These are phyloP conservation scores for Drosophila ficusphila DNA, from an alignment of 1,140 invertebrate species.

Conservation along the genomic window DNA sequence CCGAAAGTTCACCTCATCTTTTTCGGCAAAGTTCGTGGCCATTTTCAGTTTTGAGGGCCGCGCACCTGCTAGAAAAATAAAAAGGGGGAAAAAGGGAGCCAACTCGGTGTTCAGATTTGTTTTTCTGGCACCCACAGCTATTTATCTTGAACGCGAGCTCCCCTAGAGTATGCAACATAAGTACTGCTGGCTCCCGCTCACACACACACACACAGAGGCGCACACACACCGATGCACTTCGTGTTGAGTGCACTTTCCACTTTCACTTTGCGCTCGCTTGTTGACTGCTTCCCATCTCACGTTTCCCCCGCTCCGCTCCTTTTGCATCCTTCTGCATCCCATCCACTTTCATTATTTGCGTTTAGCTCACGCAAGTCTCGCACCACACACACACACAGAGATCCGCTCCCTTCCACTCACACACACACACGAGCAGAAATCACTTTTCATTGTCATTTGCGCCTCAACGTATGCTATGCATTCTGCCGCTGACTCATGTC, in stretches of 20 bases:
- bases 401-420: not conserved
- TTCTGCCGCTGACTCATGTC: slow-evolving; percentile 68
- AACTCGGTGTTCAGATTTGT: slow-evolving; percentile 48
- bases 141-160: slow-evolving; percentile 69
- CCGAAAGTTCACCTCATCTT: slow-evolving; percentile 26
- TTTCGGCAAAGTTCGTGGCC: slow-evolving; percentile 28
- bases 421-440: slow-evolving; percentile 34
- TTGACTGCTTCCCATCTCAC: slow-evolving; percentile 58
- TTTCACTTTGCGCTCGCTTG: slow-evolving; percentile 76
- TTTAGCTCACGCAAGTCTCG: slow-evolving; percentile 68
- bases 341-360: slow-evolving; percentile 77
- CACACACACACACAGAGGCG: slow-evolving; percentile 8
- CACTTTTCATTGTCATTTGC: slow-evolving; percentile 73
- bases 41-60: slow-evolving; percentile 21
- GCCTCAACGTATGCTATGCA: slow-evolving; percentile 59
- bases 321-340: not conserved
- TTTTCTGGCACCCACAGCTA: slow-evolving; percentile 61
- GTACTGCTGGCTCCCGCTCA: slow-evolving; percentile 33
- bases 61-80: slow-evolving; percentile 11
- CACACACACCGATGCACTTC: slow-evolving; percentile 27
- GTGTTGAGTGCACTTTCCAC: slow-evolving; percentile 75
- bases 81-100: not conserved
- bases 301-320: not conserved
- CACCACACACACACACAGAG: slow-evolving; percentile 48
- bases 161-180: slow-evolving; percentile 69